Conservation (phyloP, 1,140 invertebrate species). For the Agrilus planipennis region DNA sequence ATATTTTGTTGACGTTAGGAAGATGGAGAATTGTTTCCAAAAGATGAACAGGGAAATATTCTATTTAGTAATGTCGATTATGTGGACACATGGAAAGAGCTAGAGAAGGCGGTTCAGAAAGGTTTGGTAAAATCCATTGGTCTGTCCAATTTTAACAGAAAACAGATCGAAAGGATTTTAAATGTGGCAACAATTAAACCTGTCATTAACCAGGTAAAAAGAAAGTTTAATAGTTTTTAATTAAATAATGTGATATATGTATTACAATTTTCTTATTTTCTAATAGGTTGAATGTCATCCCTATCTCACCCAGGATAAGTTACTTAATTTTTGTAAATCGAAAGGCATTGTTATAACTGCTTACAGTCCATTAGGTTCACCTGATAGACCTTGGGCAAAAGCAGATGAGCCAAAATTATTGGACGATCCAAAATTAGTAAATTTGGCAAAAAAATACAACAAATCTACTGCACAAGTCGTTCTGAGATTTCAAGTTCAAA, state of each 20-base stretch:
- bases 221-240: no score
- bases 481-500: conserved; percentile 48
- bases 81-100: conserved; percentile 83
- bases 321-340: conserved; percentile 58
- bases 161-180: conserved; percentile 51
- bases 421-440: conserved; percentile 49
- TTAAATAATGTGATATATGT: no score
- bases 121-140: conserved; percentile 56
- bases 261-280: no score
- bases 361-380: conserved; percentile 69
- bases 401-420: conserved; percentile 51
- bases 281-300: conserved; percentile 71
- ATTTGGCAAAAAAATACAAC: conserved; percentile 53
- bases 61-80: conserved; percentile 53
- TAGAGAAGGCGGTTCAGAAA: conserved; percentile 56
- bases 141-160: conserved; percentile 63
- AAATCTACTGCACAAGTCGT: conserved; percentile 61
- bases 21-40: conserved; percentile 46
- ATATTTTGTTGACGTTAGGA: conserved; percentile 35
- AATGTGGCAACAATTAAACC: conserved; percentile 53
- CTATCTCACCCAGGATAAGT: conserved; percentile 65
- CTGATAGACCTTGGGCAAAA: conserved; percentile 53
- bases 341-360: conserved; percentile 59
- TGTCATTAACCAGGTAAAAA: conserved; percentile 65
- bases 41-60: conserved; percentile 42